Base-by-base conservation (phyloP, 2,797 vertebrate species). In the Tragelaphus oryx region DNA sequence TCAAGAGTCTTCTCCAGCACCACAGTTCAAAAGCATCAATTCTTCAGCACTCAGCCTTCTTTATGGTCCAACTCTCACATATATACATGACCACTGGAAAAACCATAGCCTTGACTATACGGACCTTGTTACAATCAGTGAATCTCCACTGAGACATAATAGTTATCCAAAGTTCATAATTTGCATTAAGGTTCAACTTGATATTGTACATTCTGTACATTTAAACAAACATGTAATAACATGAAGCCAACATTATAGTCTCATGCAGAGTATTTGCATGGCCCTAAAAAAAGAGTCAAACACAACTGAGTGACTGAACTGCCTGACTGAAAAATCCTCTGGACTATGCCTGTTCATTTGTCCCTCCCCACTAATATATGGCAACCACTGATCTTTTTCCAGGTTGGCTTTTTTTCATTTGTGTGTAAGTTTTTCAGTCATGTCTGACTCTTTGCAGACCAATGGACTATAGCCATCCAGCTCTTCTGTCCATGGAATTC, bases 1-100 rank as follows among this genome's bases (percentile, higher is more conserved):
- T 37, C 65, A 37, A 68, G 65, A 22, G 33, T 37, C 33, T 68
- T 68, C 18, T 68, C 18, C 33, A 68, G 3, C 33, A 68, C 33
- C 18, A 37, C 33, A 68, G 18, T 37, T 68, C 18, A 68, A 37
- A 68, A 22, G 18, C 18, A 68, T 68, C 65, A 68, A 22, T 37
- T 68, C 18, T 68, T 68, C 33, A 22, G 65, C 0, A 0, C 65
- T 37, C 33, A 68, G 65, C 65, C 18, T 37, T 37, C 65, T 68
- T 68, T 37, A 68, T 37, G 65, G 65, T 22, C 18, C 33, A 68
- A 20, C 62, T 37, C 62, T 37, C 62, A 68, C 18, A 3, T 68
- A 11, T 9, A 37, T 68, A 37, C 18, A 37, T 37, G 33, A 68
- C 33, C 33, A 68, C 65, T 11, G 18, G 65, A 68, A 37, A 22